These are phyloP conservation scores for Zaprionus capensis DNA, from an alignment of 1,140 invertebrate species.

Conservation along the genomic window DNA sequence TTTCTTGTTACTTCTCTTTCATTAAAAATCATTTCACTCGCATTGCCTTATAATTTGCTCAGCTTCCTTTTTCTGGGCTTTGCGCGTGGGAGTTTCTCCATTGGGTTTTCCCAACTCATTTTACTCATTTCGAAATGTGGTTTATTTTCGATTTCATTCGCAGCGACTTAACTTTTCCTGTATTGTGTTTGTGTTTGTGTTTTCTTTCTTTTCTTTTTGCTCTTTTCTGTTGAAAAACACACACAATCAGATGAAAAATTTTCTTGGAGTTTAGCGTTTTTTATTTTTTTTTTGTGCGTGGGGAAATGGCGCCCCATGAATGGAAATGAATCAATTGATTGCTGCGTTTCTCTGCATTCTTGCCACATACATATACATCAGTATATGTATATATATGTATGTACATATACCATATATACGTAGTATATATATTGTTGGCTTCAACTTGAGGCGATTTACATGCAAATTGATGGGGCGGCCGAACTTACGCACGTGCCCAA, in stretches of 20 bases:
- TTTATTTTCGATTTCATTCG: conserved; percentile 45
- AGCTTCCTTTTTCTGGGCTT: not conserved
- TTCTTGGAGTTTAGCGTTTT: conserved; percentile 29
- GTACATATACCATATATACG: conserved; percentile 10
- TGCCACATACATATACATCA: not conserved
- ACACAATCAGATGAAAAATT: conserved; percentile 33
- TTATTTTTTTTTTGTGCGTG: not conserved
- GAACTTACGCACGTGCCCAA: conserved; percentile 53
- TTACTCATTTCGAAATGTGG: conserved; percentile 43
- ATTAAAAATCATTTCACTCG: conserved; percentile 35
- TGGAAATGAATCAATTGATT: conserved; percentile 60
- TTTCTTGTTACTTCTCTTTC: conserved; percentile 22
- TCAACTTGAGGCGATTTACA: conserved; percentile 55
- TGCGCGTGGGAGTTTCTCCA: not conserved
- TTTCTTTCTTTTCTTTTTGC: not conserved
- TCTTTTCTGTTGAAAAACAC: conserved; percentile 19
- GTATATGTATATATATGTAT: not conserved
- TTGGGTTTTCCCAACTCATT: not conserved
- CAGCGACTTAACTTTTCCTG: conserved; percentile 25
- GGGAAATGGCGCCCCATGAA: conserved; percentile 19
- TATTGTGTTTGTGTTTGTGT: conserved; percentile 26
- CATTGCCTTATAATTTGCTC: conserved; percentile 44
- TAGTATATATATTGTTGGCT: conserved; percentile 16
- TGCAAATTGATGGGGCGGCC: conserved; percentile 59
- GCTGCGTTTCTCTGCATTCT: conserved; percentile 29